These are phyloP conservation scores for Monoplex corrugatus DNA, from an alignment of 2,888 invertebrate genomes.

Conservation along the genomic window DNA sequence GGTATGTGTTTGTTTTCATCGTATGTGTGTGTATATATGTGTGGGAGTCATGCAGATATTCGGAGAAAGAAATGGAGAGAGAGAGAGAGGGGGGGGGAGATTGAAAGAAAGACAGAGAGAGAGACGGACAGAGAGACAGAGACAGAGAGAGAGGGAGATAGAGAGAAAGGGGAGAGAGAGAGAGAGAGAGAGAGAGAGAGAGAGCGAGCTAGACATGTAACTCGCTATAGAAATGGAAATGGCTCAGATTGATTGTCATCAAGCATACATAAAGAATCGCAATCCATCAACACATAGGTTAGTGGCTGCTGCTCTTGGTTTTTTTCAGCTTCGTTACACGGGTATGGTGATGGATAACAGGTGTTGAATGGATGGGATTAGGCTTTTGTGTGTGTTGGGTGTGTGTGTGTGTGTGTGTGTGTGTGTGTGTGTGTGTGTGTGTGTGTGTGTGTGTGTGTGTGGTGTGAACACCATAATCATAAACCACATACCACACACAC, in stretches of 20 bases:
- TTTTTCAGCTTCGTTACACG: background rate
- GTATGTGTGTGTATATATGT: background rate
- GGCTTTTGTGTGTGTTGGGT: background rate
- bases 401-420: background rate
- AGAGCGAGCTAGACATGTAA: too few relatives aligned
- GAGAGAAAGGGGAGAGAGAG: too few relatives aligned
- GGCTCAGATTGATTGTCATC: background rate
- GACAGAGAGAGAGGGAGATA: too few relatives aligned
- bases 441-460: constrained; percentile 14
- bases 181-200: too few relatives aligned
- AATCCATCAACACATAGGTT: background rate
- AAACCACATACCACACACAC: too few relatives aligned
- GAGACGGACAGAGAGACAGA: background rate
- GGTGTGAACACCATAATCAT: background rate
- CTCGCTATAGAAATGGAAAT: background rate
- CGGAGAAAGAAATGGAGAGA: too few relatives aligned
- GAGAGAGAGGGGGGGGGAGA: too few relatives aligned
- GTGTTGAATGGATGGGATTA: background rate
- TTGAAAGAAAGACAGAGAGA: too few relatives aligned
- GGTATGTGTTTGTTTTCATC: background rate
- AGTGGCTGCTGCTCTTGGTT: background rate
- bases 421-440: constrained; percentile 25
- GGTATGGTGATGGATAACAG: too few relatives aligned
- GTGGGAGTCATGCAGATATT: background rate
- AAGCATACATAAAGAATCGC: background rate